Base-by-base conservation (phyloP, 2,113 vertebrate species). In the Myocastor coypus region DNA sequence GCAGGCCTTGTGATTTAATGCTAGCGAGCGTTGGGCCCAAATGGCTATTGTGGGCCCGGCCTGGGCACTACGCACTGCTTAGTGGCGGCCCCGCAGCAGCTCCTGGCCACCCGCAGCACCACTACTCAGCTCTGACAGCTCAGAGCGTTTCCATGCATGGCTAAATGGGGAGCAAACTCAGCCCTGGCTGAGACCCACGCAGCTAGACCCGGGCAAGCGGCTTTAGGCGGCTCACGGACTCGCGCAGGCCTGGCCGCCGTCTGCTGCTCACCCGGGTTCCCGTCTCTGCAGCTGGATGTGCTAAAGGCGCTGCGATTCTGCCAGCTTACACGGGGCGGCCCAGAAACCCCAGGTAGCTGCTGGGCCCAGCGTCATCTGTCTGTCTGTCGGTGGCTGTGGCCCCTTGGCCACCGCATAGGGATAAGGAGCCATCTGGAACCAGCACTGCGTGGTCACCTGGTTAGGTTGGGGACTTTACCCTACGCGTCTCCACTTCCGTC, bases 141-240 rank as follows among this genome's bases (percentile, higher is more conserved):
- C 16, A 55, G 1, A 52, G 30, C 30, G 5, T 11, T 87, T 90
- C n/a, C 9, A 34, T 59, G 55, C 7, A 26, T 7, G 19, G 26
- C 34, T 83, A 87, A 40, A 89, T 26, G 4, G 3, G 46, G 11
- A 63, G 69, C 10, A 84, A 61, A 59, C 34, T 83, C 63, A 13
- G 4, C 73, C 10, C 55, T 32, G 3, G 0, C 1, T 52, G 92
- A 84, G 30, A 81, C 40, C 11, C 34, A 8, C 42, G 7, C 4
- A 2, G 17, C n/a, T 22, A 32, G 55, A 68, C n/a, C 37, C 37
- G 22, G 46, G 42, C 10, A 22, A 50, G 75, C n/a, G 14, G 12
- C 19, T 40, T 57, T 59, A 3, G 0, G 0, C 2, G 46, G 2
- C 3, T 63, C 78, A 0, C 14, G 10, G 30, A 63, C 40, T 30